These are phyloP conservation scores for Otis tarda DNA, from an alignment of 2,113 vertebrate species.

Conservation along the genomic window DNA sequence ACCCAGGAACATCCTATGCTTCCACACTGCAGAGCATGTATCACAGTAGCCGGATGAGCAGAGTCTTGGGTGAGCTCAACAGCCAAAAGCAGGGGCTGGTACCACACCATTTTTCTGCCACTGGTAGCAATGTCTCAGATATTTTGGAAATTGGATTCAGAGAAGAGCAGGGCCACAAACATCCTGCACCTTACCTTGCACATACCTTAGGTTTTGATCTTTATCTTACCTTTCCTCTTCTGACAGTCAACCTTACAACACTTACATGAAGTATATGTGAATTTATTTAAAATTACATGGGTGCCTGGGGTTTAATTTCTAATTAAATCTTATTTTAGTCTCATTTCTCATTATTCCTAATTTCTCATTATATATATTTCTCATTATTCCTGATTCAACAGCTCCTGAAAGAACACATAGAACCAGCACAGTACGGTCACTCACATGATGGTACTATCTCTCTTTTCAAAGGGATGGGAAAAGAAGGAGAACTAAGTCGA, in stretches of 20 bases:
- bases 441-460: not conserved
- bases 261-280: not conserved
- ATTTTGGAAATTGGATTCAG: not conserved
- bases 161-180: not conserved
- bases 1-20: not conserved
- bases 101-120: not conserved
- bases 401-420: not conserved
- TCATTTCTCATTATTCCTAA: slow-evolving; percentile 38
- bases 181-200: not conserved
- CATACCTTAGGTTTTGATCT: not conserved
- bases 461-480: not conserved
- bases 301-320: slow-evolving; percentile 19
- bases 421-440: not conserved
- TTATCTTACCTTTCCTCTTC: not conserved
- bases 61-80: not conserved
- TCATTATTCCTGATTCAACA: slow-evolving; percentile 18
- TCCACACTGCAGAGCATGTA: not conserved
- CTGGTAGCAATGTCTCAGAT: not conserved
- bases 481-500: not conserved
- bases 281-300: slow-evolving; percentile 31
- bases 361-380: too few relatives aligned
- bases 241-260: not conserved
- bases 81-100: not conserved
- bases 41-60: rapidly evolving
- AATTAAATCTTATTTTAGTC: slow-evolving; percentile 35